Percentiles rank a stretch among this genome's conserved stretches.
Evolutionary conservation across 2,113 vertebrate genomes (phyloP).

Genomic region (Nanorana parkeri): DNA sequence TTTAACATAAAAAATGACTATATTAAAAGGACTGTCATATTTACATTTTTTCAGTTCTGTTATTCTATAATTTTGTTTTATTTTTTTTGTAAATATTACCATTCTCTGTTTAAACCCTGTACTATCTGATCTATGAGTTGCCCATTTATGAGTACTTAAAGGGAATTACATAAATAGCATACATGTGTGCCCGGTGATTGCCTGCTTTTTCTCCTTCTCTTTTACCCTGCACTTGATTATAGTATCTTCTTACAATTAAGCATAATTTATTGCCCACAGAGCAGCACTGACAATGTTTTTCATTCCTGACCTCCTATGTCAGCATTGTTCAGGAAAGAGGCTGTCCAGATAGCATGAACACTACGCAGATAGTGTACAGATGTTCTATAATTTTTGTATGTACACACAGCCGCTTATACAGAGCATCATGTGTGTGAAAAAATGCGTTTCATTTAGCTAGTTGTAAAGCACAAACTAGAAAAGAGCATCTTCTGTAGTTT

Average conservation of each 20-base stretch:
- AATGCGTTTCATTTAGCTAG: too few relatives aligned
- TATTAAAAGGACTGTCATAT: too few relatives aligned
- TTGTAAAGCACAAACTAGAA: too few relatives aligned
- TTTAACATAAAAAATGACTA: too few relatives aligned
- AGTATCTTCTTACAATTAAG: constrained; percentile 25
- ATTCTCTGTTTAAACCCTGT: not conserved
- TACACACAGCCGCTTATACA: not conserved
- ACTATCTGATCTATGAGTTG: not conserved
- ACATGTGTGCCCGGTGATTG: constrained; percentile 14
- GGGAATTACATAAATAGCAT: constrained; percentile 19
- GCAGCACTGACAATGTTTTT: constrained; percentile 3
- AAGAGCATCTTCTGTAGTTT: too few relatives aligned
- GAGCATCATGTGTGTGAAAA: too few relatives aligned
- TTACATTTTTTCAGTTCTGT: too few relatives aligned
- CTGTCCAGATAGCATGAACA: constrained; percentile 12
- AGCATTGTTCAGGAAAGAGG: constrained; percentile 17
- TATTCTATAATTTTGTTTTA: too few relatives aligned
- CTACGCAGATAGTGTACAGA: constrained; percentile 40
- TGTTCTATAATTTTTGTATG: not conserved
- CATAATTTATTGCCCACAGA: constrained; percentile 19
- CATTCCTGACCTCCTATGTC: constrained; percentile 36
- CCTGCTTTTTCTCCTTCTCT: not conserved
- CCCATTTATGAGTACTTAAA: not conserved
- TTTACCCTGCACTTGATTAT: constrained; percentile 15
- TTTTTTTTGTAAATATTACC: not conserved